These are phyloP conservation scores for Iphiclides podalirius DNA, from an alignment of 2,888 invertebrate species.

Conservation along the genomic window DNA sequence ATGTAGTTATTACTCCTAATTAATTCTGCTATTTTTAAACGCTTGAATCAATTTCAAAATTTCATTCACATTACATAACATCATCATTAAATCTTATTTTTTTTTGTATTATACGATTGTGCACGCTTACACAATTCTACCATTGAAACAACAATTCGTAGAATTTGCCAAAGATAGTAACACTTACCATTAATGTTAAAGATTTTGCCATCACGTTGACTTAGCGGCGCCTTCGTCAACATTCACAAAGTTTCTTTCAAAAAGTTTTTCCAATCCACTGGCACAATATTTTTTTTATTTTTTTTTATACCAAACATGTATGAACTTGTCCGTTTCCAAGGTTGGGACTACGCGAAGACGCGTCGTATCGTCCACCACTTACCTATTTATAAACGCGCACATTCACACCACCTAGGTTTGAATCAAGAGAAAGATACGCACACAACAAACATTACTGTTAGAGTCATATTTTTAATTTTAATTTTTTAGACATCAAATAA, in stretches of 20 bases:
- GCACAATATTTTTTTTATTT: slow-evolving; percentile 30
- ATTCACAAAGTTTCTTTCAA: slow-evolving; percentile 35
- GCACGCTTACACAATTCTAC: too few relatives aligned
- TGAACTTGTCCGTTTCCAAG: slow-evolving; percentile 68
- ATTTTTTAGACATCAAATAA: neutral
- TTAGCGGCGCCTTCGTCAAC: slow-evolving; percentile 27
- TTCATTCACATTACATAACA: too few relatives aligned
- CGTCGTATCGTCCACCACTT: slow-evolving; percentile 50
- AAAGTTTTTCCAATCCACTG: slow-evolving; percentile 13
- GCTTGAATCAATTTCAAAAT: too few relatives aligned
- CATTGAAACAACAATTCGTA: too few relatives aligned
- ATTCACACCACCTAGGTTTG: slow-evolving; percentile 36
- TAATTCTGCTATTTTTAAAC: too few relatives aligned
- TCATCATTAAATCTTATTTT: too few relatives aligned
- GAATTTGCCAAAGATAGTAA: too few relatives aligned
- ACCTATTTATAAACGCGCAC: slow-evolving; percentile 75
- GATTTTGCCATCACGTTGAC: slow-evolving; percentile 51
- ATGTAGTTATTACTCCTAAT: slow-evolving; percentile 1
- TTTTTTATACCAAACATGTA: slow-evolving; percentile 28
- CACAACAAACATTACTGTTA: slow-evolving; percentile 14
- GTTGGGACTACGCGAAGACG: slow-evolving; percentile 64
- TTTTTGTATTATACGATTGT: too few relatives aligned
- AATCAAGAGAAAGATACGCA: slow-evolving; percentile 27
- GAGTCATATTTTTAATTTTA: neutral
- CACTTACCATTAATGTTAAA: slow-evolving; percentile 54